A percentile compares a stretch with the other conserved stretches of the same genome.
Evolutionary conservation across 2,888 invertebrate species (phyloP).

Genomic region (Homarus gammarus): DNA sequence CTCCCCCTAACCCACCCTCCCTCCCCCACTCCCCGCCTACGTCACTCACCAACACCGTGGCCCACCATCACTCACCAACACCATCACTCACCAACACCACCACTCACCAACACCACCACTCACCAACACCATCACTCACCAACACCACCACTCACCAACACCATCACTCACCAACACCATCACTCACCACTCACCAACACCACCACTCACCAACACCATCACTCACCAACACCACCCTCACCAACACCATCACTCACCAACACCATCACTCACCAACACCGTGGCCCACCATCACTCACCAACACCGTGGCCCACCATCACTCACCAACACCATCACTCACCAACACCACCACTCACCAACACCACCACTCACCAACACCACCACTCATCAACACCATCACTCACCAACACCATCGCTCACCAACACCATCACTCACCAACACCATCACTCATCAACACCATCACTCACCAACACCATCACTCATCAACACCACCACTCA

Average conservation of each 20-base stretch:
- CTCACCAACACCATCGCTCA: not conserved
- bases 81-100: not conserved
- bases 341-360: no score
- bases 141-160: not conserved
- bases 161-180: not conserved
- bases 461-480: no score
- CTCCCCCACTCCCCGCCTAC: not conserved
- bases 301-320: no score
- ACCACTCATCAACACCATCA: no score
- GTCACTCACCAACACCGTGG: not conserved
- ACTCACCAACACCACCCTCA: not conserved
- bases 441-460: not conserved
- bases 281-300: no score
- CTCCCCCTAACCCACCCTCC: no score
- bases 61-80: not conserved
- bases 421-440: not conserved
- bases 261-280: no score
- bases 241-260: no score
- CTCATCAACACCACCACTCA: no score
- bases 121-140: not conserved
- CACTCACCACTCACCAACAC: not conserved
- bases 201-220: not conserved
- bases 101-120: not conserved
- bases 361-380: no score
- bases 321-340: no score